A percentile compares a stretch with the other conserved stretches of the same genome.
phyloP scores from a whole-genome alignment of 2,113 vertebrate species.

The Phodopus roborovskii region DNA sequence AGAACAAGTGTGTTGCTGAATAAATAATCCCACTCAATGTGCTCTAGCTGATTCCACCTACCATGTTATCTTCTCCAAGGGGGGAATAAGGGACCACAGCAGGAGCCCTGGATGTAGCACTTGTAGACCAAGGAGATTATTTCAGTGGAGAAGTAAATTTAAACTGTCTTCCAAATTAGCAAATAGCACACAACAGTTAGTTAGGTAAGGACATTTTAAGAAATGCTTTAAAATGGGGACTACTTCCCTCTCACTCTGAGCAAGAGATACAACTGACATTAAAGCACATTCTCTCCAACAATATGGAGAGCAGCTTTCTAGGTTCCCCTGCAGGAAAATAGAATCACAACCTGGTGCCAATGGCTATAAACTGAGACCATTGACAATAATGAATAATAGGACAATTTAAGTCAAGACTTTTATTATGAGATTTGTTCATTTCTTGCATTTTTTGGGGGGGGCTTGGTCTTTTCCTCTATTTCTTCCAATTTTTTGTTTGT shows the following conservation, averaged over 20 bases:
- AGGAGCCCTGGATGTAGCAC: slow-evolving; percentile 49
- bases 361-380: not conserved
- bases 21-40: slow-evolving; percentile 82
- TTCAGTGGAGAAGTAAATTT: slow-evolving; percentile 73
- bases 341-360: not conserved
- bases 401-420: not conserved
- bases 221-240: slow-evolving; percentile 34
- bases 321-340: not conserved
- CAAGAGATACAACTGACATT: not conserved
- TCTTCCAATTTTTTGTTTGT: too few species aligned
- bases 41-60: slow-evolving; percentile 79
- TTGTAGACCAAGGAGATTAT: slow-evolving; percentile 71
- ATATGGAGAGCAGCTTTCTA: not conserved
- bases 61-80: slow-evolving; percentile 81
- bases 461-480: too few species aligned
- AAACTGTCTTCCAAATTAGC: slow-evolving; percentile 75
- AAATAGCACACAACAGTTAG: slow-evolving; percentile 41
- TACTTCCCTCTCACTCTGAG: not conserved
- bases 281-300: not conserved
- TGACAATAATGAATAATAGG: not conserved
- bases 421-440: too few species aligned
- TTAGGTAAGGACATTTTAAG: not conserved
- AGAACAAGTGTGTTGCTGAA: slow-evolving; percentile 80
- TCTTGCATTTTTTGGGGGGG: too few species aligned
- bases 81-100: slow-evolving; percentile 76